These are phyloP conservation scores for Calypte anna DNA, from an alignment of 2,113 vertebrate genomes.

Conservation along the genomic window DNA sequence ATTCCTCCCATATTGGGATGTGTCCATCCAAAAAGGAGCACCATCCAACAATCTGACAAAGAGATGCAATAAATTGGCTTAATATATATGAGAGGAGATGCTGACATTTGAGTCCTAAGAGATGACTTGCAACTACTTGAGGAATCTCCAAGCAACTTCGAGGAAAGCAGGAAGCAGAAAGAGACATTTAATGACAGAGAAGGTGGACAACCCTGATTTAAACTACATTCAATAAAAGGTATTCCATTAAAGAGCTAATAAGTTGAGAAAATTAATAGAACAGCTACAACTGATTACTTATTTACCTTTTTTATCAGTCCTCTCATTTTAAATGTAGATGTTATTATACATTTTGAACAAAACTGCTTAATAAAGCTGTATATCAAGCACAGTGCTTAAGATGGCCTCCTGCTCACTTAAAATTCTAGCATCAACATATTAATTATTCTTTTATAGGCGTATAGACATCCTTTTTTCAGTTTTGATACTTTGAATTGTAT, in stretches of 20 bases:
- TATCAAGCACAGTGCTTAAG: neutral
- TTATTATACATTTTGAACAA: slow-evolving; percentile 18
- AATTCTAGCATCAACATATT: neutral
- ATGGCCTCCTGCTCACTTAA: neutral
- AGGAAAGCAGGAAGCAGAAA: neutral
- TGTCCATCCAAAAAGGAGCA: neutral
- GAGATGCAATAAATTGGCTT: neutral
- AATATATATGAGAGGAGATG: neutral
- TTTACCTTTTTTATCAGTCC: slow-evolving; percentile 43
- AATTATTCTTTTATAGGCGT: neutral
- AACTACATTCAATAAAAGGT: neutral
- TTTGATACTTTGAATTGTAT: neutral
- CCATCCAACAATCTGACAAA: neutral
- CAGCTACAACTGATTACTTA: slow-evolving; percentile 38
- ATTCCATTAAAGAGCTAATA: neutral
- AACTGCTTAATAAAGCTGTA: neutral
- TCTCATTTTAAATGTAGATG: slow-evolving; percentile 38
- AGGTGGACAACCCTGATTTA: neutral
- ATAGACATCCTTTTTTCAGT: neutral
- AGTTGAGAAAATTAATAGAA: slow-evolving; percentile 8
- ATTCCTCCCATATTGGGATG: too few species aligned
- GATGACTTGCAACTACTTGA: neutral
- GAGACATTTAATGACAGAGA: neutral
- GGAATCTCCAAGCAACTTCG: neutral
- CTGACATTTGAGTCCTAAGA: neutral